Conservation (phyloP, 2,113 vertebrate species). For the Ammodytes dubius region DNA sequence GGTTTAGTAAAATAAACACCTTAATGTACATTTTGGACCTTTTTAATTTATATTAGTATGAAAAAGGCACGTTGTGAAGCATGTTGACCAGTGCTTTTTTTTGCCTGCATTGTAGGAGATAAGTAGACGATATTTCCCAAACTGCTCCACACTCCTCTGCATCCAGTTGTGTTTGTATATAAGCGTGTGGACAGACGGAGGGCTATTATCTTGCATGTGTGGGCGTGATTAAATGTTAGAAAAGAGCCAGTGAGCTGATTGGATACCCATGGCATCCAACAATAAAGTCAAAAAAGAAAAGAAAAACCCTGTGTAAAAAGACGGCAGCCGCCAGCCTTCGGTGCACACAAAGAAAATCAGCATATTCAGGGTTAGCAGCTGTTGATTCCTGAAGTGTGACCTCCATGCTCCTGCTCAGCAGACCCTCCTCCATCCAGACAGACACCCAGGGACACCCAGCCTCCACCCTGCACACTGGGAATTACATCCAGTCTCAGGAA, state of each 20-base stretch:
- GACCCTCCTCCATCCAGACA: conserved; percentile 59
- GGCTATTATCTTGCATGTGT: conserved; percentile 45
- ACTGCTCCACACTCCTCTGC: conserved; percentile 13
- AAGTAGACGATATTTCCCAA: neutral
- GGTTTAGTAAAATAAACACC: too few species aligned
- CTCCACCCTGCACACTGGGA: conserved; percentile 33
- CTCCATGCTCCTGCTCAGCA: conserved; percentile 36
- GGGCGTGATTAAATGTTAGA: conserved; percentile 33
- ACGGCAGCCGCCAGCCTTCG: conserved; percentile 33
- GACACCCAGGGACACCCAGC: conserved; percentile 59
- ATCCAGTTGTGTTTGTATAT: conserved; percentile 17
- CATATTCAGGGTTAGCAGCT: conserved; percentile 83
- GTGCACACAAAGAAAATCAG: conserved; percentile 80
- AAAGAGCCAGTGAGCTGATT: conserved; percentile 41
- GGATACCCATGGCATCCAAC: conserved; percentile 40
- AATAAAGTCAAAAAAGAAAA: conserved; percentile 51
- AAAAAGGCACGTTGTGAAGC: too few species aligned
- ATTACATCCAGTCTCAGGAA: conserved; percentile 57
- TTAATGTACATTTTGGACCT: too few species aligned
- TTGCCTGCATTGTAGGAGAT: too few species aligned
- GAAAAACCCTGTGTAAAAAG: conserved; percentile 17
- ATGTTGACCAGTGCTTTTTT: too few species aligned
- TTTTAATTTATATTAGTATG: too few species aligned
- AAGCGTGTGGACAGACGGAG: conserved; percentile 56
- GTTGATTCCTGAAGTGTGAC: conserved; percentile 75